Evolutionary conservation across 2,113 vertebrate genomes (phyloP).

Genomic region (Camarhynchus parvulus): DNA sequence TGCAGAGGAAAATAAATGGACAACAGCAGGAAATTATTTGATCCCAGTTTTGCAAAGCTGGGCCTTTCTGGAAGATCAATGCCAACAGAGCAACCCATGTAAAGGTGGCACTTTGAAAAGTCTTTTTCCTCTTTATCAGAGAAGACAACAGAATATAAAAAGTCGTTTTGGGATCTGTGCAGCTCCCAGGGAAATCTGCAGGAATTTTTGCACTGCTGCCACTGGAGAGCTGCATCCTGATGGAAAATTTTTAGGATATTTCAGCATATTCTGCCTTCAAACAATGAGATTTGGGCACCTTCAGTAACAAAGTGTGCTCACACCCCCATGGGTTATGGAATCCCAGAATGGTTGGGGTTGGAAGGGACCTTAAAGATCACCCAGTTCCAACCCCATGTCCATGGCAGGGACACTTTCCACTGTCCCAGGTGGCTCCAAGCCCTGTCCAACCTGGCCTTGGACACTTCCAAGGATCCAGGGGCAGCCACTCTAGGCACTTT

Average conservation of each 20-base stretch:
- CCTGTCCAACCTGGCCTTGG: rapidly evolving
- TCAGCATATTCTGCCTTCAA: not conserved
- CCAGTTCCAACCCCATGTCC: not conserved
- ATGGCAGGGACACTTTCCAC: not conserved
- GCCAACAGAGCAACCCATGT: not conserved
- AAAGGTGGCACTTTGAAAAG: not conserved
- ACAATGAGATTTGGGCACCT: not conserved
- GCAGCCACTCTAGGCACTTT: too few relatives aligned
- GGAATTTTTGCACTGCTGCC: not conserved
- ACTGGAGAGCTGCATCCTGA: not conserved
- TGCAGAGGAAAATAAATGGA: not conserved
- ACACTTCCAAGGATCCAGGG: not conserved
- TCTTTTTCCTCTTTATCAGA: not conserved
- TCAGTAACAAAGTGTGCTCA: not conserved
- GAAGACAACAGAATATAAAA: not conserved
- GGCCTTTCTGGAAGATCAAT: not conserved
- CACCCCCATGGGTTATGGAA: rapidly evolving
- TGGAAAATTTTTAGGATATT: not conserved
- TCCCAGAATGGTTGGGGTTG: not conserved
- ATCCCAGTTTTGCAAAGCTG: not conserved
- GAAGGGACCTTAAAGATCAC: not conserved
- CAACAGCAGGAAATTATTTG: not conserved
- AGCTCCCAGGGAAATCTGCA: not conserved
- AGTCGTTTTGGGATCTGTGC: not conserved
- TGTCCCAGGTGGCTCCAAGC: rapidly evolving